phyloP scores from a whole-genome alignment of 2,113 vertebrate species.

The Malurus cyaneus region DNA sequence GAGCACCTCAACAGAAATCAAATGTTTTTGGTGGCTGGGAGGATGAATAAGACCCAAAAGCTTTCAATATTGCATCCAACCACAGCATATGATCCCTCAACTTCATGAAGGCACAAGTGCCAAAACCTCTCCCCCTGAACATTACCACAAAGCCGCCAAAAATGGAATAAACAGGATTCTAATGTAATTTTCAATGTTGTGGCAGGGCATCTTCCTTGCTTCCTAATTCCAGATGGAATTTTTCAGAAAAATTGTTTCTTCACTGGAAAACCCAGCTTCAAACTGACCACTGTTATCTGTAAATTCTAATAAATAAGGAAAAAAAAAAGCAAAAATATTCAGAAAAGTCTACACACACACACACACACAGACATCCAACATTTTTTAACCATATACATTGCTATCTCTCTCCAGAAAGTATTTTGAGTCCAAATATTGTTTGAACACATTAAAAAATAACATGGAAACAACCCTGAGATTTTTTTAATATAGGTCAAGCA shows the following conservation, averaged over 20 bases:
- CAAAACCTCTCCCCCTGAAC: neutral
- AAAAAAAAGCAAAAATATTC: neutral
- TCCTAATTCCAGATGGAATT: neutral
- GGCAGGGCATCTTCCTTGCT: neutral
- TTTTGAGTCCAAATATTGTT: conserved; percentile 23
- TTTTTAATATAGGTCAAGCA: neutral
- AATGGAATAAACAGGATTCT: neutral
- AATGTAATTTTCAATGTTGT: neutral
- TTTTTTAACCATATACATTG: neutral
- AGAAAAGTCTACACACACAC: neutral
- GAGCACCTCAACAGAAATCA: neutral
- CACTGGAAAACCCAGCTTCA: neutral
- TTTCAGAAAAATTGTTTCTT: neutral
- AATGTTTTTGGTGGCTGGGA: neutral
- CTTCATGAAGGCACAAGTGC: neutral
- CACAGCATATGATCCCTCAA: neutral
- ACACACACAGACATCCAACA: neutral
- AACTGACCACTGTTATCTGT: neutral
- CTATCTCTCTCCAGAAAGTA: neutral
- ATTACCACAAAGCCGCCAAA: neutral
- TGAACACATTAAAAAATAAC: neutral
- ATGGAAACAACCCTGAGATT: conserved; percentile 4
- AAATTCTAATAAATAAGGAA: neutral
- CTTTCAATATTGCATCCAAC: neutral
- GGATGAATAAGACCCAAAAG: neutral